Evolutionary conservation across 2,797 vertebrate genomes (phyloP), one percentile per base, ranked within the genome.

Genomic region (Diglossa cyanea): DNA sequence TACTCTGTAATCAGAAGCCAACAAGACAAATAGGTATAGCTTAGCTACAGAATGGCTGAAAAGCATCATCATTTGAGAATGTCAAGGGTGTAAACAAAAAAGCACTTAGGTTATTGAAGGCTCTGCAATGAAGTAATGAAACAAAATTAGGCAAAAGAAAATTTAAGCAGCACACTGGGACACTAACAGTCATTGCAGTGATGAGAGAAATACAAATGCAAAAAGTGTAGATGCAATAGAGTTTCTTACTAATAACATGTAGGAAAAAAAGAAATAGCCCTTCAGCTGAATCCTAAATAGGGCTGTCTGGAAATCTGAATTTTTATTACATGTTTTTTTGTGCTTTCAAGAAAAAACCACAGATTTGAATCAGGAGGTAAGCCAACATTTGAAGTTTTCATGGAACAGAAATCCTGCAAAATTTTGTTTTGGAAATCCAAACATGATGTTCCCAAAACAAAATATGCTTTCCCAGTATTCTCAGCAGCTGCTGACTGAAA

Each of bases 371-470:
- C 4, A 57, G 78, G 68, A 94, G 39, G 35, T 47, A 96, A 93
- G 80, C 72, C 85, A 94, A 80, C 35, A 90, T 83, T 68, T 73
- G 17, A 95, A 74, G 50, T 71, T 93, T 95, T 83, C 39, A 88
- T 42, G 66, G 55, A 94, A 88, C 14, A 94, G 75, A 83, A 94
- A 90, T 58, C 45, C 82, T 77, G 60, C 58, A 91, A 83, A 94
- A 86, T 81, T 90, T 93, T 95, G 89, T 94, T 94, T 90, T 94
- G 87, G 87, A 95, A 96, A 95, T 57, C 81, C 90, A 95, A 91
- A 90, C 40, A 58, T 35, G 78, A 94, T 68, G 65, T 80, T 83
- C 72, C 50, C 82, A 74, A 93, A 94, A 94, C 90, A 94, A 95
- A 93, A 75, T 78, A 96, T 81, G 90, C 28, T 78, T 94, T 91